These are phyloP conservation scores for Brachionus paranguensis DNA, from an alignment of 1,140 invertebrate genomes.

Conservation along the genomic window DNA sequence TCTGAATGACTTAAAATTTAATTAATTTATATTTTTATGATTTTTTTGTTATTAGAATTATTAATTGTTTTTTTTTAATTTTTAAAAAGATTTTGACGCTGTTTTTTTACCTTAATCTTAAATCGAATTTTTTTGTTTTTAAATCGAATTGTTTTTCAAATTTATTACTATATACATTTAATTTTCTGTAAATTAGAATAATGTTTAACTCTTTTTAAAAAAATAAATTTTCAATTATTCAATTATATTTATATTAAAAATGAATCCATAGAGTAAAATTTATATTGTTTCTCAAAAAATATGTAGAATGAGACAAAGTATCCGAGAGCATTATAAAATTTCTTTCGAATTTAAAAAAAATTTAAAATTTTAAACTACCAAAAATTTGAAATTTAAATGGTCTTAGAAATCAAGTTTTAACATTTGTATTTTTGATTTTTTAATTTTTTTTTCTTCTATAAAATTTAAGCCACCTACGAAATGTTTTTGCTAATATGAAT, in stretches of 20 bases:
- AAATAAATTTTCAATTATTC: not conserved
- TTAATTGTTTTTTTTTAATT: conserved; percentile 4
- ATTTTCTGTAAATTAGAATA: not conserved
- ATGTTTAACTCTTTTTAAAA: not conserved
- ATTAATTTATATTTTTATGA: not conserved
- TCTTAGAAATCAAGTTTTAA: too few species aligned
- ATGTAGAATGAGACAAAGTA: too few species aligned
- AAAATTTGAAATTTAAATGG: too few species aligned
- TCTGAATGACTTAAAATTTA: conserved; percentile 2
- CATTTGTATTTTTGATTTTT: too few species aligned
- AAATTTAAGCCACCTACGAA: too few species aligned
- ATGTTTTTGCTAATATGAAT: too few species aligned
- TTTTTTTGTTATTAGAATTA: conserved; percentile 6
- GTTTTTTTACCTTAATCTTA: not conserved
- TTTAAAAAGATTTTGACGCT: not conserved
- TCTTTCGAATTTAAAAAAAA: too few species aligned
- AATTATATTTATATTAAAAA: not conserved
- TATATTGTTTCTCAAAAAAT: too few species aligned
- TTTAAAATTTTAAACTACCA: too few species aligned
- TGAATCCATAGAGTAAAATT: too few species aligned
- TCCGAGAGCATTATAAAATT: too few species aligned
- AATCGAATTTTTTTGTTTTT: not conserved
- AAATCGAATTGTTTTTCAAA: not conserved
- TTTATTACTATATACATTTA: not conserved
- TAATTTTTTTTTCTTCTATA: too few species aligned